Evolutionary conservation across 2,113 vertebrate genomes (phyloP).

Genomic region (Lontra canadensis): DNA sequence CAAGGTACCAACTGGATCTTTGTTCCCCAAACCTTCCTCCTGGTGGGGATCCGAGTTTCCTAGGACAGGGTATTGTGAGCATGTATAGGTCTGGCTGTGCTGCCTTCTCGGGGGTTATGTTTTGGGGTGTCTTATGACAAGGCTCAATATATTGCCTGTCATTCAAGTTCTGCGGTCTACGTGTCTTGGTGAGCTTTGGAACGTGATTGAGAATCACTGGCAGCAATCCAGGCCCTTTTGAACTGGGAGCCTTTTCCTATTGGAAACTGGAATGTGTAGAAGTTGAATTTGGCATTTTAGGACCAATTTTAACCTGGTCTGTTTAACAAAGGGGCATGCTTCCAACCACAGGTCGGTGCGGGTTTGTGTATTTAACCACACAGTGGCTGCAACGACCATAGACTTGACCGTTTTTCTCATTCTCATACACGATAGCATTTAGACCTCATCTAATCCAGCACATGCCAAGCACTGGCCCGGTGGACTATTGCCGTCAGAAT

Average conservation of each 20-base stretch:
- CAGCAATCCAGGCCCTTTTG: not conserved
- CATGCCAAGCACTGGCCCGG: not conserved
- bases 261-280: not conserved
- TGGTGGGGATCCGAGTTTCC: not conserved
- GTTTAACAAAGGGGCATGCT: not conserved
- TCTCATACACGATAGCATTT: not conserved
- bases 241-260: not conserved
- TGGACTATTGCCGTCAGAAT: fast-evolving
- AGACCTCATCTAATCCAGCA: not conserved
- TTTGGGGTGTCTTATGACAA: not conserved
- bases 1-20: not conserved
- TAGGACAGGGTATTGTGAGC: not conserved
- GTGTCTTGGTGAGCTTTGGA: not conserved
- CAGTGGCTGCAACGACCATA: fast-evolving
- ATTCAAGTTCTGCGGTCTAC: not conserved
- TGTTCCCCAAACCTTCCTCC: not conserved
- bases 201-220: not conserved
- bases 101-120: not conserved
- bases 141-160: not conserved
- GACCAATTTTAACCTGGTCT: not conserved
- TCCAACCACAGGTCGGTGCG: not conserved
- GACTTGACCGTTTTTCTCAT: fast-evolving
- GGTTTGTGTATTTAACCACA: not conserved
- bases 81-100: not conserved
- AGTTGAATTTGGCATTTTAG: not conserved